Evolutionary conservation across 2,797 vertebrate genomes (phyloP).

Genomic region (Channa striata): DNA sequence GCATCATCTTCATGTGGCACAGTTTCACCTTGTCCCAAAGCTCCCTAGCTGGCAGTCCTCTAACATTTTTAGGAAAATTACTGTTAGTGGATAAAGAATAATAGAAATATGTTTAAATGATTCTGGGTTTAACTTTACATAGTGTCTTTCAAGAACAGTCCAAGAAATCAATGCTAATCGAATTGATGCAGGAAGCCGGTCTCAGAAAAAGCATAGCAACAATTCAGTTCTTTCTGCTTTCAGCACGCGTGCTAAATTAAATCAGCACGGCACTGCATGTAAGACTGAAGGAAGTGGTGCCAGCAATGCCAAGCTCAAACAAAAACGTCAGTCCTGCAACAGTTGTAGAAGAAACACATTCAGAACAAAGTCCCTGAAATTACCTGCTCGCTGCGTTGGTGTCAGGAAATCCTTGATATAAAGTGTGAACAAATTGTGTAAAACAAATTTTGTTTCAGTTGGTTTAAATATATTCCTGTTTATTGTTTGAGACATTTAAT

Average conservation of each 20-base stretch:
- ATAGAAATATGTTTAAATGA: neutral
- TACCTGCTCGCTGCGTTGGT: neutral
- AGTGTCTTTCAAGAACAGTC: constrained; percentile 5
- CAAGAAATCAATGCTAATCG: constrained; percentile 10
- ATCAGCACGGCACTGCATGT: neutral
- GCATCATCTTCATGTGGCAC: constrained; percentile 46
- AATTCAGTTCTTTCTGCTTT: neutral
- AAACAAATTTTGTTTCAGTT: too few species aligned
- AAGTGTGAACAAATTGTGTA: too few species aligned
- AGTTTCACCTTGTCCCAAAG: constrained; percentile 45
- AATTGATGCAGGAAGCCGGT: constrained; percentile 6
- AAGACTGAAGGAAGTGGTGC: neutral
- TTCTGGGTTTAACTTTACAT: neutral
- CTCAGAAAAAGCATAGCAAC: neutral
- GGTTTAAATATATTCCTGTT: neutral
- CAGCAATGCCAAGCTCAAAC: neutral
- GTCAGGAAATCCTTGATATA: too few species aligned
- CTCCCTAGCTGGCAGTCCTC: constrained; percentile 12
- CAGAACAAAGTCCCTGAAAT: neutral
- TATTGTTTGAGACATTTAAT: neutral
- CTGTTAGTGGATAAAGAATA: neutral
- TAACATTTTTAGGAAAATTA: neutral
- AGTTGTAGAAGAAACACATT: neutral
- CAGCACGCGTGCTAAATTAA: neutral
- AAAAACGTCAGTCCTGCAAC: neutral